A percentile compares a stretch with the other conserved stretches of the same genome.
Evolutionary conservation across 2,113 vertebrate genomes (phyloP).

Genomic region (Zeus faber): DNA sequence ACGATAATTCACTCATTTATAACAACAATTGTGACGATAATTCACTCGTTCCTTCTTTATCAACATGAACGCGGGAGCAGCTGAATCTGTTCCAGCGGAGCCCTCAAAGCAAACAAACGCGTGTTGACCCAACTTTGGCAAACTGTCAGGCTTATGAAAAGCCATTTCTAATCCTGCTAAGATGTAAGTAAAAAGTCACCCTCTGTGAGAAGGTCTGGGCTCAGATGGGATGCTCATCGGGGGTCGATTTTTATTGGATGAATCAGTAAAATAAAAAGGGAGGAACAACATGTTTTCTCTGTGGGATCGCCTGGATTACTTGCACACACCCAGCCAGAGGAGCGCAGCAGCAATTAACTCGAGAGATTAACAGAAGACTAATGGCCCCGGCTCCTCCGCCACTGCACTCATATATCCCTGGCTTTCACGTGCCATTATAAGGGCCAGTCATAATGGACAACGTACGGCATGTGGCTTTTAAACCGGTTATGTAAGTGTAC

Average conservation of each 20-base stretch:
- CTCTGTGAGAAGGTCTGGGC: slow-evolving; percentile 33
- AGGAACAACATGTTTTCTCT: slow-evolving; percentile 50
- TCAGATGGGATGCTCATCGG: slow-evolving; percentile 32
- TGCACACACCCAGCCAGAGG: slow-evolving; percentile 7
- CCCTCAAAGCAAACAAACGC: slow-evolving; percentile 25
- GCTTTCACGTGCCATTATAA: slow-evolving; percentile 29
- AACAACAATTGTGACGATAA: too few relatives aligned
- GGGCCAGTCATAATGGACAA: not conserved
- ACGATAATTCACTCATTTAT: too few relatives aligned
- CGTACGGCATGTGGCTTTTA: slow-evolving; percentile 5
- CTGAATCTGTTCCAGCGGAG: too few relatives aligned
- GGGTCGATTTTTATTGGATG: slow-evolving; percentile 40
- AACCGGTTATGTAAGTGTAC: slow-evolving; percentile 9
- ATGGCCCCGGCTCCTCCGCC: slow-evolving; percentile 7
- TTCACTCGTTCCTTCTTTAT: too few relatives aligned
- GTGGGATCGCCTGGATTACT: slow-evolving; percentile 22
- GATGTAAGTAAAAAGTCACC: slow-evolving; percentile 55
- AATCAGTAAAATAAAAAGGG: slow-evolving; percentile 5
- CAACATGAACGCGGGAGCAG: too few relatives aligned
- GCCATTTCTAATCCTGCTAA: slow-evolving; percentile 46
- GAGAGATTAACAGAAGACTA: not conserved
- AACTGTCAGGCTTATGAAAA: too few relatives aligned
- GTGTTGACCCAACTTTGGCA: too few relatives aligned
- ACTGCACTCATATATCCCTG: slow-evolving; percentile 4
- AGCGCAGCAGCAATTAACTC: slow-evolving; percentile 12